Percentiles rank a stretch among this genome's conserved stretches.
These are phyloP conservation scores for Ctena decussata DNA, from an alignment of 2,888 invertebrate species.

Conservation along the genomic window DNA sequence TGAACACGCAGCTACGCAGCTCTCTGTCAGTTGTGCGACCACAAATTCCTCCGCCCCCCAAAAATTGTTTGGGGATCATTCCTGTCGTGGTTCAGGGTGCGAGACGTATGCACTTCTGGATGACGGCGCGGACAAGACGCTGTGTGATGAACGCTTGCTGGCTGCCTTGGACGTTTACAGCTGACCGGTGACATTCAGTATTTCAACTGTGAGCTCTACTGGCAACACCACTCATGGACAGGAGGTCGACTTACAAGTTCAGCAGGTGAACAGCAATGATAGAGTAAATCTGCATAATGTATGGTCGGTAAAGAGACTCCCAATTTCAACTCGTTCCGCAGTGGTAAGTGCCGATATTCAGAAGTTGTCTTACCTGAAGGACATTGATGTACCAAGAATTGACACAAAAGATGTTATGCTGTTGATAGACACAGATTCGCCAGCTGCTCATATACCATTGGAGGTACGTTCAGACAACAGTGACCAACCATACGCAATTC, in stretches of 20 bases:
- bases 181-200: conserved; percentile 15
- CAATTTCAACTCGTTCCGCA: conserved; percentile 12
- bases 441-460: conserved; percentile 29
- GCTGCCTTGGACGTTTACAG: conserved; percentile 5
- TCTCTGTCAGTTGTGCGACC: not conserved
- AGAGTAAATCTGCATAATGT: not conserved
- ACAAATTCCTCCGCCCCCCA: not conserved
- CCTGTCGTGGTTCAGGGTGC: conserved; percentile 13
- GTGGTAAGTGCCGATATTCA: not conserved
- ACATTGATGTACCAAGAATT: not conserved
- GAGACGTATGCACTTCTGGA: conserved; percentile 27
- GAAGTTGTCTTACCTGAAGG: conserved; percentile 13
- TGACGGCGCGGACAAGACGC: conserved; percentile 30
- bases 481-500: conserved; percentile 34
- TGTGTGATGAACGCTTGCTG: conserved; percentile 36
- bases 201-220: conserved; percentile 18
- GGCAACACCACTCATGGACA: conserved; percentile 8
- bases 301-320: conserved; percentile 18
- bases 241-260: conserved; percentile 13
- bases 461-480: too few species aligned
- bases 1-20: too few species aligned
- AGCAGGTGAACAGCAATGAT: not conserved
- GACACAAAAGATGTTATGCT: conserved; percentile 24
- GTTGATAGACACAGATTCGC: conserved; percentile 44
- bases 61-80: conserved; percentile 22